Percentiles rank a stretch among this genome's conserved stretches.
phyloP scores from a whole-genome alignment of 37 sponge, comb jelly and placozoan genomes.

The Aplysina aerophoba region DNA sequence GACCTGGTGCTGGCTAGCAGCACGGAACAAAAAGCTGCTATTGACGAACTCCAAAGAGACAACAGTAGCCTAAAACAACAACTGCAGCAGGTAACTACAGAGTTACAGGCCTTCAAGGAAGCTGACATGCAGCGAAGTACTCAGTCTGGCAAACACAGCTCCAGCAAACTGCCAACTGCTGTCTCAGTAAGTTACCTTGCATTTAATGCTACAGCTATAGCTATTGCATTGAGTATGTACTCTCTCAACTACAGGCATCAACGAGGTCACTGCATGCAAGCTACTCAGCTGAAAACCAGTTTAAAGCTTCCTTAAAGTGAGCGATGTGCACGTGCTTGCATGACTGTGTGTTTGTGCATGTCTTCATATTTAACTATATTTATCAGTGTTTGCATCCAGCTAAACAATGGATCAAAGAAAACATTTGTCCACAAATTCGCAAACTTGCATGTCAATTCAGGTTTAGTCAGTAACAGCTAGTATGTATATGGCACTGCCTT shows the following conservation, averaged over 20 bases:
- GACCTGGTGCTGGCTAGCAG: constrained; percentile 18
- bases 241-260: not conserved
- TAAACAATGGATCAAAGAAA: no score
- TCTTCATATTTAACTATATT: no score
- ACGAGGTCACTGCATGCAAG: not conserved
- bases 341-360: no score
- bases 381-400: no score
- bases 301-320: constrained; percentile 11
- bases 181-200: constrained; percentile 18
- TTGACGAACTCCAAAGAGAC: not conserved
- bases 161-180: not conserved
- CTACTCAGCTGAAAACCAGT: not conserved
- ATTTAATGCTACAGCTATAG: no score
- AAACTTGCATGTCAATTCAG: not conserved
- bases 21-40: constrained; percentile 6
- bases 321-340: no score
- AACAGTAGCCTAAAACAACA: not conserved
- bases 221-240: no score
- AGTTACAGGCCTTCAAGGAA: constrained; percentile 6
- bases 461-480: not conserved
- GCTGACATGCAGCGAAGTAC: not conserved
- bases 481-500: not conserved
- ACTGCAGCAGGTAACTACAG: not conserved
- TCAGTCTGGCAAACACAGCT: not conserved
- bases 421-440: no score